A percentile compares a stretch with the other conserved stretches of the same genome.
phyloP scores from a whole-genome alignment of 2,797 vertebrate species.

The Apodemus agrarius region DNA sequence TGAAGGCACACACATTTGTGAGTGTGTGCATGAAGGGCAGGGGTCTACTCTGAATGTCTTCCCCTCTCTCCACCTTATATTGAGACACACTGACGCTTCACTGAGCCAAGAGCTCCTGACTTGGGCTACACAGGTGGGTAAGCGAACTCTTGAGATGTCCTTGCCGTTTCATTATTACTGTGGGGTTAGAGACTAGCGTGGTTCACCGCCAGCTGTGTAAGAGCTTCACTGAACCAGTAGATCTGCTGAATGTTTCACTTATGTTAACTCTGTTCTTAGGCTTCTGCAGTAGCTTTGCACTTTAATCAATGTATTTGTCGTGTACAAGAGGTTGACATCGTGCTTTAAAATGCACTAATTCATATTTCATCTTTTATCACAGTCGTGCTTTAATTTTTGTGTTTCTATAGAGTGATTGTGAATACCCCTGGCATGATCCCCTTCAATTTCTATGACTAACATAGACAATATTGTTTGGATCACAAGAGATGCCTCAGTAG shows the following conservation, averaged over 20 bases:
- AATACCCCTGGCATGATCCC: not conserved
- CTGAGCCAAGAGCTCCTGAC: not conserved
- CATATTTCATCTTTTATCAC: not conserved
- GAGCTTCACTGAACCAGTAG: not conserved
- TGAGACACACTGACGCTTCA: not conserved
- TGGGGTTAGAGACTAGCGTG: not conserved
- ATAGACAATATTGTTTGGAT: not conserved
- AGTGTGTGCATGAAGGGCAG: not conserved
- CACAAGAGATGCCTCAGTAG: no score
- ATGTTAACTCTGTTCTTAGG: not conserved
- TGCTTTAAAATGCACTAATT: not conserved
- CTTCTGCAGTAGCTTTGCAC: not conserved
- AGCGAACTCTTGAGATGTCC: not conserved
- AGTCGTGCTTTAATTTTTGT: not conserved
- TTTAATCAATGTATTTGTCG: not conserved
- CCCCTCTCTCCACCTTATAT: not conserved
- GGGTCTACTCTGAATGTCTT: not conserved
- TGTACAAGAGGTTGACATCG: not conserved
- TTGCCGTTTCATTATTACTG: not conserved
- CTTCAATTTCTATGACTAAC: not conserved
- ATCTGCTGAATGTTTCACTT: not conserved
- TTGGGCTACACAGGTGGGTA: not conserved
- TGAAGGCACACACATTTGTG: not conserved
- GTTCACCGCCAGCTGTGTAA: not conserved
- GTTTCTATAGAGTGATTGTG: not conserved